These are phyloP conservation scores for Microtus montanus DNA, from an alignment of 2,113 vertebrate species.

Conservation along the genomic window DNA sequence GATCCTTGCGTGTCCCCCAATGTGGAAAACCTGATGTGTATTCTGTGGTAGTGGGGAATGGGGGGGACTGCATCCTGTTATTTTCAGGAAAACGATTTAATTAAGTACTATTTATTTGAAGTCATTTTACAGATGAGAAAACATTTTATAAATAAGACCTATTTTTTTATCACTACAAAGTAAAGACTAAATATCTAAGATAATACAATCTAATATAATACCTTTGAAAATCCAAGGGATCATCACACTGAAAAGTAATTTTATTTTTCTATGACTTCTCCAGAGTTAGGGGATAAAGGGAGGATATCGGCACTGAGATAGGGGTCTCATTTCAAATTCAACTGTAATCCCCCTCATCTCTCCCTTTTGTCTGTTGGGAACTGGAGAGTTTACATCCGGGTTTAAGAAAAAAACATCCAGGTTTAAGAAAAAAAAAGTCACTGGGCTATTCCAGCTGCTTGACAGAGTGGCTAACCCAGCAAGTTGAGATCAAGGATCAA, in stretches of 20 bases:
- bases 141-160: not conserved
- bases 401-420: not conserved
- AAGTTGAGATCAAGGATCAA: not conserved
- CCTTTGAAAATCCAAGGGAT: not conserved
- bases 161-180: not conserved
- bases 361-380: constrained; percentile 18
- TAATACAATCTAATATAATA: not conserved
- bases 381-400: not conserved
- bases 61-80: not conserved
- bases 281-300: not conserved
- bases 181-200: not conserved
- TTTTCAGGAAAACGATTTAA: too few relatives aligned
- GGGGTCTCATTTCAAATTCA: not conserved
- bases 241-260: not conserved
- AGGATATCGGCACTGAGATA: not conserved
- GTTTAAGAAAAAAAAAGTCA: not conserved
- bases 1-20: not conserved
- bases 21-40: not conserved
- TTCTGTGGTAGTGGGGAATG: rapidly evolving
- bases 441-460: not conserved
- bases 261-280: not conserved
- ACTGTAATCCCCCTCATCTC: not conserved
- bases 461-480: not conserved
- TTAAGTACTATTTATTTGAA: not conserved
- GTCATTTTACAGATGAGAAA: constrained; percentile 32